Evolutionary conservation across 1,140 invertebrate genomes (phyloP), one percentile per base, ranked within the genome.

Genomic region (Temnothorax curvispinosus): DNA sequence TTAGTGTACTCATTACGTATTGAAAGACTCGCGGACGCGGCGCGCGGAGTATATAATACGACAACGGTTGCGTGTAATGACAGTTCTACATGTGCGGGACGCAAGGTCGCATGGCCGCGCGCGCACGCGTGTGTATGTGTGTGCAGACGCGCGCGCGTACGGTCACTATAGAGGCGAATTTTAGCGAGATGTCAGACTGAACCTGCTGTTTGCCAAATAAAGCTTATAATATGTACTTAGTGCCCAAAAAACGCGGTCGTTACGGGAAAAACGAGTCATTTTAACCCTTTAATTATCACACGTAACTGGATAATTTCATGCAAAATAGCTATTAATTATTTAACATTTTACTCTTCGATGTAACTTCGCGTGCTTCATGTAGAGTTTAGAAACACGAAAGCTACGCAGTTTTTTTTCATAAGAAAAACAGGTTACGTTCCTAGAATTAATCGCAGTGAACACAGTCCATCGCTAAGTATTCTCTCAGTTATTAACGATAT

Each of bases 1-100:
- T 94, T 94, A 91, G 91, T 89, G 87, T 86, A 89, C 91, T 94
- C 92, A 92, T 93, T 93, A 93, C 88, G 88, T 92, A 91, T 91
- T 82, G 80, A 89, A 87, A 89, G 91, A 60, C 71, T 78, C 72
- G 87, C 58, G 72, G 78, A 75, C 80, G 60, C 58, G 35, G 44
- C 58, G 54, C 58, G 60, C 47, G 52, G 82, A 72, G 85, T 86
- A 87, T 90, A 81, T 88, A 88, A 78, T 91, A 86, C 87, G 69
- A 76, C 87, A 87, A 76, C 86, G 86, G 88, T 87, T 84, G 86
- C 87, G 86, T 85, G 81, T 92, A 93, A 92, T 93, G 71, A 92
- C 87, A 58, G 87, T 85, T 90, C 88, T 86, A 77, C 65, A 86
- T 65, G 27, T 27, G 52, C 84, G 9, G 78, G 86, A 88, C 77